Evolutionary conservation across 2,797 vertebrate genomes (phyloP), one percentile per base, ranked within the genome.

Genomic region (Gymnothorax javanicus): DNA sequence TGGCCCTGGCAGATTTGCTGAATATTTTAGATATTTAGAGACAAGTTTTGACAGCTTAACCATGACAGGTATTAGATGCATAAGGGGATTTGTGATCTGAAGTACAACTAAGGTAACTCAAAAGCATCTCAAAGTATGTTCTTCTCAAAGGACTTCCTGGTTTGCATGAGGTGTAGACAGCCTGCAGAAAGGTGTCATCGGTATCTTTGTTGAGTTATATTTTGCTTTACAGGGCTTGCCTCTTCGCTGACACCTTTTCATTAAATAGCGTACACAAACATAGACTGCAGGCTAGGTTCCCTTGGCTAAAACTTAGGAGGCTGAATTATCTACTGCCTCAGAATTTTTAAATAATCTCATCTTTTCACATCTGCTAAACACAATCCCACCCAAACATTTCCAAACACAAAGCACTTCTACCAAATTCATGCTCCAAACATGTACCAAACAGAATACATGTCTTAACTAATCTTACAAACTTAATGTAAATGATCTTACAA

Each of bases 211-310:
- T 67, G 20, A 67, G n/a, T 67, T n/a, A 23, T 67, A 67, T 67
- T 67, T 67, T n/a, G 62, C 62, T 67, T 67, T 67, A n/a, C 62
- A 67, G 20, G 20, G 20, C 8, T n/a, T n/a, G 62, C n/a, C 62
- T 67, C 20, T 67, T 67, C 62, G 20, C 62, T 67, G 62, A 67
- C 62, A 67, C 62, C 62, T 67, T 67, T 67, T 23, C 62, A 67
- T 67, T 67, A 67, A 67, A 67, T 67, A 67, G n/a, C 62, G 12
- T 60, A 60, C 59, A 64, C 62, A 64, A 64, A 64, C 62, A 64
- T 67, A 6, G 7, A 67, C 6, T 23, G 62, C 62, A 4, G 20
- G 62, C 4, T 23, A n/a, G 12, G 6, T n/a, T 67, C 20, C 62
- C 8, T 67, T 23, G 7, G 62, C 62, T n/a, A n/a, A 67, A 67